Percentiles rank a stretch among this genome's conserved stretches.
Evolutionary conservation across 2,797 vertebrate species (phyloP).

Genomic region (Sciurus vulgaris): DNA sequence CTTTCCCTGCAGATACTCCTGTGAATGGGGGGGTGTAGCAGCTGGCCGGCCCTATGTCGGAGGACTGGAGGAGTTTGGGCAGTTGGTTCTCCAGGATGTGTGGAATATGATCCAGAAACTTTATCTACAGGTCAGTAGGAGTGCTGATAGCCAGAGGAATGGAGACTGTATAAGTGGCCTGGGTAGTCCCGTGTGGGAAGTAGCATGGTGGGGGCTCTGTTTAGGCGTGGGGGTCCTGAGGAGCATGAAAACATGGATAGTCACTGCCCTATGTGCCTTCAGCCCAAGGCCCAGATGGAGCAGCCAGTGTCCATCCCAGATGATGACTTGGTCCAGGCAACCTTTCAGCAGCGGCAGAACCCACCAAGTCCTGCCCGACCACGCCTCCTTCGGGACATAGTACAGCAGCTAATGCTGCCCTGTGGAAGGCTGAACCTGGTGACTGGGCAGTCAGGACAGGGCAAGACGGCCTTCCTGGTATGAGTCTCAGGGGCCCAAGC

Average conservation of each 20-base stretch:
- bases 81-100: constrained; percentile 90
- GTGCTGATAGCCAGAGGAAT: neutral
- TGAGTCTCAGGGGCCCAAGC: neutral
- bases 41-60: constrained; percentile 90
- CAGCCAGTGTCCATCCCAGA: constrained; percentile 46
- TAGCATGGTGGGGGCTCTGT: neutral
- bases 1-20: constrained; percentile 87
- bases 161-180: neutral
- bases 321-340: constrained; percentile 75
- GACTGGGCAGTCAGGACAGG: constrained; percentile 90
- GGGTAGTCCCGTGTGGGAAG: neutral
- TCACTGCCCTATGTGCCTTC: neutral
- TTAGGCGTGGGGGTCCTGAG: neutral
- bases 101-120: constrained; percentile 89
- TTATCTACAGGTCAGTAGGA: constrained; percentile 89
- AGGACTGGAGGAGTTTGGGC: constrained; percentile 91
- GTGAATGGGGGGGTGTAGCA: constrained; percentile 91
- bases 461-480: constrained; percentile 95
- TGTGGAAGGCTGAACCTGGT: constrained; percentile 89
- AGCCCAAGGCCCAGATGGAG: constrained; percentile 64
- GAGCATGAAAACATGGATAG: neutral
- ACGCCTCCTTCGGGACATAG: constrained; percentile 88
- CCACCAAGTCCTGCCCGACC: constrained; percentile 63
- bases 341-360: constrained; percentile 76
- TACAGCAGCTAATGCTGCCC: constrained; percentile 88